These are phyloP conservation scores for Melanaphis sacchari DNA, from an alignment of 1,140 invertebrate species.

Conservation along the genomic window DNA sequence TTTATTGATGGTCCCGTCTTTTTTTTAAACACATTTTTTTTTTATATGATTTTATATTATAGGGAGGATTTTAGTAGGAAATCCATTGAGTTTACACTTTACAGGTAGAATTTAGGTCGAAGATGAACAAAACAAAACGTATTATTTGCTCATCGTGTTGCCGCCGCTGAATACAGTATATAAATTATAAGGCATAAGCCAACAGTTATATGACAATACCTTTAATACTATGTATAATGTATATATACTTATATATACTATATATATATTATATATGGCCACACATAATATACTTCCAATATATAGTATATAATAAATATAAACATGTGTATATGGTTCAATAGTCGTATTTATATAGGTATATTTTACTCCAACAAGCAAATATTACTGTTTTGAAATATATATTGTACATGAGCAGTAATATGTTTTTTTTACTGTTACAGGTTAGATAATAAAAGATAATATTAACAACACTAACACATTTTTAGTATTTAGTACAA, in stretches of 20 bases:
- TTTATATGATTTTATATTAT: not conserved
- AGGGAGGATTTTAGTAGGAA: slow-evolving; percentile 26
- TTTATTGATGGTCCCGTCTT: slow-evolving; percentile 19
- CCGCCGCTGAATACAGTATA: slow-evolving; percentile 1
- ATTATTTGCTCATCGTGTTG: slow-evolving; percentile 6
- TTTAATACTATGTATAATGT: not conserved
- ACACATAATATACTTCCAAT: not conserved
- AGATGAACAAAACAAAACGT: slow-evolving; percentile 33
- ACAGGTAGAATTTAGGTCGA: slow-evolving; percentile 37
- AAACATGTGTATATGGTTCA: not conserved
- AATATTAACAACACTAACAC: not conserved
- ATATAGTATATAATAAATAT: not conserved
- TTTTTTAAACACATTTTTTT: slow-evolving; percentile 29
- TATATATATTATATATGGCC: not conserved
- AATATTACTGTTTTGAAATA: not conserved
- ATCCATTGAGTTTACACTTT: slow-evolving; percentile 24
- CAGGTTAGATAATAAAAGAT: not conserved
- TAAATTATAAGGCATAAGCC: slow-evolving; percentile 20
- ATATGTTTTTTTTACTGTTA: not conserved
- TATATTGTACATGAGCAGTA: not conserved
- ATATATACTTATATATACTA: not conserved
- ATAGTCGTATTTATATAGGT: not conserved
- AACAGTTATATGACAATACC: slow-evolving; percentile 37
- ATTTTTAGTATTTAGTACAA: not conserved
- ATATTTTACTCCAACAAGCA: not conserved